Conservation (phyloP, 92 coral and sea anemone species). For the Heliopora coerulea region DNA sequence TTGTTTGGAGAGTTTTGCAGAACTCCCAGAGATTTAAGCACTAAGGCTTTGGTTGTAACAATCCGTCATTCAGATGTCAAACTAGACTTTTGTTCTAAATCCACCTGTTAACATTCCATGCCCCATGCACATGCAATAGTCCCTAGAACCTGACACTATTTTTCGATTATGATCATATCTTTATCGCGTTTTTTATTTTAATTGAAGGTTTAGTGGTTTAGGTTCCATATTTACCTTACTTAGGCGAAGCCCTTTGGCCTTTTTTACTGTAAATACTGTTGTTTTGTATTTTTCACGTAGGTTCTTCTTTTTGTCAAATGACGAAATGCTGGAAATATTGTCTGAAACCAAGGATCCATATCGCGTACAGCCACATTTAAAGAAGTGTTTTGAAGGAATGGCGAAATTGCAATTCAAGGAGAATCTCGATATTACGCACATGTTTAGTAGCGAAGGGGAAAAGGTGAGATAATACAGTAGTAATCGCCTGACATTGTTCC, state of each 20-base stretch:
- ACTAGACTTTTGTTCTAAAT: too few relatives aligned
- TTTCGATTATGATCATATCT: too few relatives aligned
- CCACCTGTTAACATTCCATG: too few relatives aligned
- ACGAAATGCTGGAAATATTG: slow-evolving; percentile 97
- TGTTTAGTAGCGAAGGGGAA: slow-evolving; percentile 99
- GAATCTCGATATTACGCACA: slow-evolving; percentile 82
- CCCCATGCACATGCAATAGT: too few relatives aligned
- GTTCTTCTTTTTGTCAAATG: slow-evolving; percentile 96
- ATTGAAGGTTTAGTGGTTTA: too few relatives aligned
- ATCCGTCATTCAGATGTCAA: too few relatives aligned
- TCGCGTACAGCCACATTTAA: slow-evolving; percentile 99
- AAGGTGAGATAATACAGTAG: slow-evolving; percentile 79
- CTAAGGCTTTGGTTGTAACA: too few relatives aligned
- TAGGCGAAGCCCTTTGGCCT: background rate
- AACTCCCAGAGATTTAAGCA: too few relatives aligned
- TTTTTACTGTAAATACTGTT: background rate
- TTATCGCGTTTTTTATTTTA: too few relatives aligned
- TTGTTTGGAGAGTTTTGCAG: too few relatives aligned
- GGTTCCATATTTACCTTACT: background rate
- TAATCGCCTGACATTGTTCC: too few relatives aligned
- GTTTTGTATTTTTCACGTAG: slow-evolving; percentile 51
- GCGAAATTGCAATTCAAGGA: slow-evolving; percentile 93
- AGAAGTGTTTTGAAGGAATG: slow-evolving; percentile 98
- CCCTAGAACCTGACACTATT: too few relatives aligned
- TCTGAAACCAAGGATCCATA: slow-evolving; percentile 98